Evolutionary conservation across 2,113 vertebrate genomes (phyloP), one percentile per base, ranked within the genome.

Genomic region (Lampris incognitus): DNA sequence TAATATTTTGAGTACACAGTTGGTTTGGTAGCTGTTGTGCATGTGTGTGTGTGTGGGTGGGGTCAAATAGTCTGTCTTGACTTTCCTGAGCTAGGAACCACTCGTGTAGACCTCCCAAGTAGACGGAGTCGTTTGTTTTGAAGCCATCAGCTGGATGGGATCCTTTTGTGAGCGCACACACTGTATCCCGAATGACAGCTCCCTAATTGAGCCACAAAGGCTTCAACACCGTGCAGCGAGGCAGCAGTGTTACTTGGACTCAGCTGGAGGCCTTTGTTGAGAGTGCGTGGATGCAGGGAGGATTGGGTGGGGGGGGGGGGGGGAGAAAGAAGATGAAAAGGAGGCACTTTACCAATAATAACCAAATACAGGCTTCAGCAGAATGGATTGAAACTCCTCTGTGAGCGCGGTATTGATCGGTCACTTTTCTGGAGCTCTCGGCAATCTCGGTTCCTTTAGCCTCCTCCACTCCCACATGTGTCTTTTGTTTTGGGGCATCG

Each of bases 231-330:
- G 76, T 81, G 64, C 66, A 71, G 56, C 24, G 56, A 64, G 72
- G 66, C 58, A 37, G 66, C 84, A 82, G 24, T 60, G 3, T 63
- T 82, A 68, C 74, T 85, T 69, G 41, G 61, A 66, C 79, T 62
- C 77, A 74, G 74, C 77, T 74, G 77, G 79, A 2, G 1, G 40
- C 74, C 72, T 82, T 78, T 60, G 74, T 68, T 24, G 67, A 58
- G 67, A 10, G 48, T 8, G 44, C 13, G 1, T 37, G 55, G 50
- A 56, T 77, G 39, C 69, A 83, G n/a, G 55, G 10, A 51, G 50
- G 38, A 38, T 6, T 36, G 49, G 13, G 57, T 38, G 42, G 44
- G 9, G 24, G 59, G 49, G 24, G 59, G 49, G 49, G 41, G 41
- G 8, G 52, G 52, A 36, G 51, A 54, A 24, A n/a, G 51, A 54